Evolutionary conservation across 2,797 vertebrate genomes (phyloP).

Genomic region (Poliocrania exsul): DNA sequence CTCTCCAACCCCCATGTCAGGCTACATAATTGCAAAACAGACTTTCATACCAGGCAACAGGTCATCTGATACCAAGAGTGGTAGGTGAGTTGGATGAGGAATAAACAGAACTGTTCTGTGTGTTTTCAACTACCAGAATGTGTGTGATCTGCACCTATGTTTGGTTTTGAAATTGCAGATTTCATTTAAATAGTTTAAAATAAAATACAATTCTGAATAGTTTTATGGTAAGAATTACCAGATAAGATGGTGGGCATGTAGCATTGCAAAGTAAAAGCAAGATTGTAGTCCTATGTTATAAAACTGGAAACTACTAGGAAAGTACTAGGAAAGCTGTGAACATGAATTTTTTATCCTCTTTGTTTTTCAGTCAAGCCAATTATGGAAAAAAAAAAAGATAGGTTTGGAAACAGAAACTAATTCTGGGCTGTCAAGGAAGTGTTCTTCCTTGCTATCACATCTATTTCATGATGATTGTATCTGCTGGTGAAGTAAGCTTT

Average conservation of each 20-base stretch:
- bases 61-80: neutral
- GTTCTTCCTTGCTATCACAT: neutral
- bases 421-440: neutral
- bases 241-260: neutral
- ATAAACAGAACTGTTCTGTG: accelerated
- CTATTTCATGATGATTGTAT: neutral
- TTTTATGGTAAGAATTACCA: neutral
- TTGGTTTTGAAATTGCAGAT: neutral
- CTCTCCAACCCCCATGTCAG: accelerated
- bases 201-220: neutral
- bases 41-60: neutral
- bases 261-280: neutral
- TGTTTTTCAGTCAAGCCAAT: neutral
- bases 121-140: neutral
- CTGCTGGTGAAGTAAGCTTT: neutral
- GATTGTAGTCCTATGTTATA: neutral
- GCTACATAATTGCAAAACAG: neutral
- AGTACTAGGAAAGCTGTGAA: neutral
- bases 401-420: neutral
- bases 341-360: neutral
- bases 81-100: neutral
- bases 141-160: neutral
- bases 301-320: neutral
- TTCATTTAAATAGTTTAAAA: neutral
- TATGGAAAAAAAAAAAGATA: neutral